Base-by-base conservation (phyloP, 1,140 invertebrate genomes). In the Calephelis virginiensis region DNA sequence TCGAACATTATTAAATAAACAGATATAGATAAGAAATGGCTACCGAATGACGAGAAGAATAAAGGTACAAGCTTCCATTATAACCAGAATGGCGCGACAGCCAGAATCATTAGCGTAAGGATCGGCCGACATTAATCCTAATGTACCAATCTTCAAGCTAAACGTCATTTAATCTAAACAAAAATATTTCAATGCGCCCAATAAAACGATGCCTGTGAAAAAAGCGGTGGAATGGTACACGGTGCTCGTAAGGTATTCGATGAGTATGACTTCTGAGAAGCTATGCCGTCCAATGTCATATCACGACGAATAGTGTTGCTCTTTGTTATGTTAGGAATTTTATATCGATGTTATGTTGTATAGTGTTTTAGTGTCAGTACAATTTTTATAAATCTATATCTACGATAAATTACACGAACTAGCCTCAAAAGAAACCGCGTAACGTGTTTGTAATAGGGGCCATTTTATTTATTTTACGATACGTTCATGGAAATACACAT, bases 101-200 rank as follows among this genome's bases (percentile, higher is more conserved):
- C 37, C 53, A 63, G 62, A 49, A 49, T 63, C 62, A 63, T 47
- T 49, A 63, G 46, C 50, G 48, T 63, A 63, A 38, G 47, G 28
- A 63, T 73, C 71, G 65, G 62, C 73, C 53, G 77, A 88, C 86
- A 90, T 90, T 89, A 89, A 90, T 88, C 88, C 88, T 87, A 88
- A 89, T 88, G 85, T 84, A 85, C 78, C 82, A 74, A 82, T 81
- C 85, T 83, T 77, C 75, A 81, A 74, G 74, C 80, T 86, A 89
- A 87, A 84, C 82, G 84, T 76, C 85, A 83, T 87, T 90, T 89
- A 86, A 90, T 90, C 85, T 88, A 89, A 87, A 88, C 85, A 84
- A 85, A 89, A 89, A 90, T 90, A 90, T 90, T 89, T 88, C 78
- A 89, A 89, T 87, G 86, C 79, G 69, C 71, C 81, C 85, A 89